Percentiles rank a stretch among this genome's conserved stretches.
Conservation (phyloP, 1,140 invertebrate species). For the Bombus confusus region DNA sequence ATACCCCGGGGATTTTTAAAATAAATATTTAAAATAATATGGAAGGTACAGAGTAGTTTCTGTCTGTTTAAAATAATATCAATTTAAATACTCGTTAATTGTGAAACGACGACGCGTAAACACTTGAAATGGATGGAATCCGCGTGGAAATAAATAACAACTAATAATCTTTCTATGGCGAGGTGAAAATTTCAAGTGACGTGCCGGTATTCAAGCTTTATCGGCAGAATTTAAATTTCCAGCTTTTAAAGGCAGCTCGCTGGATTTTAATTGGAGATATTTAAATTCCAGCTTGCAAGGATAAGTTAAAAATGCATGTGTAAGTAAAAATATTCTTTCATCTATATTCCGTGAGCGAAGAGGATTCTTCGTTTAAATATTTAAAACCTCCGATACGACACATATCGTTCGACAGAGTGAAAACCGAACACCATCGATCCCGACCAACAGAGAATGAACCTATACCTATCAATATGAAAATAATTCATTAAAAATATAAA, state of each 20-base stretch:
- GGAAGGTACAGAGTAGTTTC: neutral
- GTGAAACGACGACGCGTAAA: neutral
- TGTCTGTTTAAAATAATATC: neutral
- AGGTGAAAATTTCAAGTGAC: slow-evolving; percentile 9
- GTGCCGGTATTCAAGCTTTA: slow-evolving; percentile 14
- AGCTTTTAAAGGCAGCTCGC: slow-evolving; percentile 8
- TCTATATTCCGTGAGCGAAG: slow-evolving; percentile 7
- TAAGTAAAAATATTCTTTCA: slow-evolving; percentile 32
- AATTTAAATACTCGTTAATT: neutral
- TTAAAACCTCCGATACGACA: slow-evolving; percentile 1
- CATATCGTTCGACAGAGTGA: neutral
- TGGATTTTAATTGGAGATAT: slow-evolving; percentile 36
- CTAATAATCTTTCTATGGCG: slow-evolving; percentile 9
- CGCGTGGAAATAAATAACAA: neutral
- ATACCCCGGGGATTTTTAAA: neutral
- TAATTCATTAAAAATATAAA: neutral
- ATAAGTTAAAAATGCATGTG: slow-evolving; percentile 18
- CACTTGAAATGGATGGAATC: neutral
- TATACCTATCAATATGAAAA: neutral
- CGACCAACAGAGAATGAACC: neutral
- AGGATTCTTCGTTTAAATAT: slow-evolving; percentile 20
- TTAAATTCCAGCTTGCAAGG: slow-evolving; percentile 19
- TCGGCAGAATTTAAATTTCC: slow-evolving; percentile 24
- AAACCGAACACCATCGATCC: neutral
- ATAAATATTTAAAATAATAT: neutral